Conservation (phyloP, 53 echinoderm and acorn worm species). For the Crossaster papposus region DNA sequence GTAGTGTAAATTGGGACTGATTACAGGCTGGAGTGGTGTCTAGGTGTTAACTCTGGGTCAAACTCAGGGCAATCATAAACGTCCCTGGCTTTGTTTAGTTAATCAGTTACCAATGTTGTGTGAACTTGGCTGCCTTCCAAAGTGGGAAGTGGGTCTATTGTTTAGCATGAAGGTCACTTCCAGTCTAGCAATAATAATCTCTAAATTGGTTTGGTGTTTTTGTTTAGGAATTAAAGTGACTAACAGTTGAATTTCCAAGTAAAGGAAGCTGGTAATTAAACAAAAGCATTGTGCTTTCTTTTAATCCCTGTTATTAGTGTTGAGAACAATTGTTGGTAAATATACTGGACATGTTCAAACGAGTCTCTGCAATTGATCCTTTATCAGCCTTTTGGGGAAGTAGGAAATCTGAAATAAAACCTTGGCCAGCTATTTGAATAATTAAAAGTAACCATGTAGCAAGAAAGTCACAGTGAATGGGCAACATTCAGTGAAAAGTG, state of each 20-base stretch:
- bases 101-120: neutral
- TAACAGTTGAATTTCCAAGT: neutral
- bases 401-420: neutral
- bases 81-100: neutral
- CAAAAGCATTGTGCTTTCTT: neutral
- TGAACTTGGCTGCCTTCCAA: conserved; percentile 50
- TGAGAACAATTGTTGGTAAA: neutral
- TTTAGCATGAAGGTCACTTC: conserved; percentile 29
- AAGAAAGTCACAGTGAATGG: too few relatives aligned
- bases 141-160: conserved; percentile 26
- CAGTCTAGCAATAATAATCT: conserved; percentile 11
- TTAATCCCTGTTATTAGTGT: neutral
- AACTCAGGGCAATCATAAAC: neutral
- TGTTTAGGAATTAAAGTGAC: neutral
- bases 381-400: neutral
- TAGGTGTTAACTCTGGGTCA: neutral
- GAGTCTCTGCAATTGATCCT: neutral
- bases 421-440: neutral
- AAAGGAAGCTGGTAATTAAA: neutral
- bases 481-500: too few relatives aligned
- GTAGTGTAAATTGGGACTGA: neutral
- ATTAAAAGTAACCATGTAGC: too few relatives aligned
- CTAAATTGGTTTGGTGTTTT: neutral
- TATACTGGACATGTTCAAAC: neutral
- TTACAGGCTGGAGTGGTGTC: neutral